Evolutionary conservation across 2,797 vertebrate species (phyloP).

Genomic region (Alcedo quadribrachys): DNA sequence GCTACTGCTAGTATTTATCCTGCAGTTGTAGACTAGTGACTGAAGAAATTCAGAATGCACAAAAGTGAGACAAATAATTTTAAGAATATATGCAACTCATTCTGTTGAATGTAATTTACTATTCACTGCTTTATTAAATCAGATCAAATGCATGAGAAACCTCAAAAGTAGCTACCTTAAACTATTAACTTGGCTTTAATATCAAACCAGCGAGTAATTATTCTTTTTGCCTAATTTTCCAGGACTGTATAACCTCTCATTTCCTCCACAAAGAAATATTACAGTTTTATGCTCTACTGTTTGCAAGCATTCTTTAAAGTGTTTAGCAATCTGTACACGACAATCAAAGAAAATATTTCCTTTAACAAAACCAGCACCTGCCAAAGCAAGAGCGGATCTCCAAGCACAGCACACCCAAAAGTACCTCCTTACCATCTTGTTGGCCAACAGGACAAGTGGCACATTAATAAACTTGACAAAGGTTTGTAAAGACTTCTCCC

Average conservation of each 20-base stretch:
- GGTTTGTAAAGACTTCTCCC: neutral
- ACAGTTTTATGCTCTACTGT: neutral
- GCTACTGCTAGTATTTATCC: neutral
- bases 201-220: neutral
- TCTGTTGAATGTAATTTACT: neutral
- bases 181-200: neutral
- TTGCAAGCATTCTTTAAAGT: neutral
- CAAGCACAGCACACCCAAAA: rapidly evolving
- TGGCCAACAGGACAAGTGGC: neutral
- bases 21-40: neutral
- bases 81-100: neutral
- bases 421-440: rapidly evolving
- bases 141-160: neutral
- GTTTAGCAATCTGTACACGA: neutral
- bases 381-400: rapidly evolving
- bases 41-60: neutral
- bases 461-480: neutral
- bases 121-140: neutral
- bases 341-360: neutral
- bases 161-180: neutral
- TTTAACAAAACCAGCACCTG: neutral
- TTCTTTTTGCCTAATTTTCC: neutral
- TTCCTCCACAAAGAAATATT: neutral
- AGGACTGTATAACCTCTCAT: neutral
- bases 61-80: neutral